phyloP scores from a whole-genome alignment of 1,140 invertebrate genomes.

The Aphelinus atriplicis region DNA sequence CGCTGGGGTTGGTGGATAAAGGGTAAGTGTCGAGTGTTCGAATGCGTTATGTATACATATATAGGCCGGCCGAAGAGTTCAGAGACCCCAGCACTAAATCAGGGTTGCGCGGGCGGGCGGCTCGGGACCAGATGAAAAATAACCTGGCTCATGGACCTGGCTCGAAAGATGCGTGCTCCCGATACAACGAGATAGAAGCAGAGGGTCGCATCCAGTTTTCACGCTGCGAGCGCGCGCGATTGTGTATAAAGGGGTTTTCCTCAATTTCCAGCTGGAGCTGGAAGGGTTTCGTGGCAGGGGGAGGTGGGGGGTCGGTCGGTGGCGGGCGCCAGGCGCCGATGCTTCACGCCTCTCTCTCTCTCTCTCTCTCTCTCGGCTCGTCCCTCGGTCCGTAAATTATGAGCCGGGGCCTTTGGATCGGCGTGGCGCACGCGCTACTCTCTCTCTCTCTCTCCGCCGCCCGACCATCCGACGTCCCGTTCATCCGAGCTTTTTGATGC shows the following conservation, averaged over 20 bases:
- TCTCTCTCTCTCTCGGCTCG: background rate
- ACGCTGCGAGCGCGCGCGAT: slow-evolving; percentile 18
- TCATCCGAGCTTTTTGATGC: too few relatives aligned
- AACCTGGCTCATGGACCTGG: background rate
- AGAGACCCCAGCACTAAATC: background rate
- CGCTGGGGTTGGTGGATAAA: too few relatives aligned
- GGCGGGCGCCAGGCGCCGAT: slow-evolving; percentile 55
- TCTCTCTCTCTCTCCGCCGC: too few relatives aligned
- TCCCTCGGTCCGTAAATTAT: slow-evolving; percentile 6
- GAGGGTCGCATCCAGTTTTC: slow-evolving; percentile 45
- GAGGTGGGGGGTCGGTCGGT: background rate
- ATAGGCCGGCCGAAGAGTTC: too few relatives aligned
- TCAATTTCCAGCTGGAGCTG: too few relatives aligned
- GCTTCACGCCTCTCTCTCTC: slow-evolving; percentile 11
- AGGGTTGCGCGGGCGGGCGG: too few relatives aligned
- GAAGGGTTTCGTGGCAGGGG: too few relatives aligned
- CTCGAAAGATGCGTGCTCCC: too few relatives aligned
- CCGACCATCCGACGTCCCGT: too few relatives aligned
- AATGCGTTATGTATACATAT: too few relatives aligned
- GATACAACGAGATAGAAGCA: slow-evolving; percentile 11
- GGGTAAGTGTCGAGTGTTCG: too few relatives aligned
- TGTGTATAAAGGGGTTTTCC: too few relatives aligned
- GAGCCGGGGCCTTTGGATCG: background rate
- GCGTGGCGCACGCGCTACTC: background rate
- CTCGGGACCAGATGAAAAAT: slow-evolving; percentile 11